A percentile compares a stretch with the other conserved stretches of the same genome.
phyloP scores from a whole-genome alignment of 2,888 invertebrate genomes.

The Tenthredo amoena region DNA sequence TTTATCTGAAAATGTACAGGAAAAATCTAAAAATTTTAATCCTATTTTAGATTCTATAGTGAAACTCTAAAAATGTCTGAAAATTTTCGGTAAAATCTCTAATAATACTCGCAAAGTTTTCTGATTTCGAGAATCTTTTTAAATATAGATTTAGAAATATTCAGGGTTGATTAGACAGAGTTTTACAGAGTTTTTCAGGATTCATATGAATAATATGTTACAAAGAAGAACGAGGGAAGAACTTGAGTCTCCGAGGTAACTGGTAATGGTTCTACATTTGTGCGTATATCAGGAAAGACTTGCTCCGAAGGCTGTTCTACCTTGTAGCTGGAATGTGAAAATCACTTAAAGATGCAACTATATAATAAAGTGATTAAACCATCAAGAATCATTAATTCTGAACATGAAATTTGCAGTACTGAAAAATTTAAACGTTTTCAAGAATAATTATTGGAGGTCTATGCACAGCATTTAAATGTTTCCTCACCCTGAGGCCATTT shows the following conservation, averaged over 20 bases:
- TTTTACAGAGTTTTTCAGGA: too few relatives aligned
- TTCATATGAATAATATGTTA: too few relatives aligned
- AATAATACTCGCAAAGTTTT: too few relatives aligned
- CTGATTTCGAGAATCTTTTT: too few relatives aligned
- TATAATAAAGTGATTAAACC: conserved; percentile 13
- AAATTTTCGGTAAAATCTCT: too few relatives aligned
- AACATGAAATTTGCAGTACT: background rate
- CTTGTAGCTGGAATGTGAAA: background rate
- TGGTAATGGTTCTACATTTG: background rate
- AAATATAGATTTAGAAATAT: too few relatives aligned
- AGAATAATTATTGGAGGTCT: conserved; percentile 5
- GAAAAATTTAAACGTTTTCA: conserved; percentile 8
- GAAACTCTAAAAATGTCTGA: too few relatives aligned
- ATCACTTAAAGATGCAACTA: background rate
- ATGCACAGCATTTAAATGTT: background rate
- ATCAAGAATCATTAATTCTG: background rate
- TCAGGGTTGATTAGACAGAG: too few relatives aligned
- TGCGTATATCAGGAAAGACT: background rate
- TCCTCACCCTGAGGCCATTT: conserved; percentile 90
- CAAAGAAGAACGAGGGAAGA: background rate
- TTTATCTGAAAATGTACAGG: too few relatives aligned
- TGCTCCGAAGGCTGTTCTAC: background rate
- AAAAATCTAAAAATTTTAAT: too few relatives aligned
- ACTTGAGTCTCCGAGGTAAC: background rate
- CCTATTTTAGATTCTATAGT: too few relatives aligned